Evolutionary conservation across 2,113 vertebrate species (phyloP).

Genomic region (human (Homo sapiens)): DNA sequence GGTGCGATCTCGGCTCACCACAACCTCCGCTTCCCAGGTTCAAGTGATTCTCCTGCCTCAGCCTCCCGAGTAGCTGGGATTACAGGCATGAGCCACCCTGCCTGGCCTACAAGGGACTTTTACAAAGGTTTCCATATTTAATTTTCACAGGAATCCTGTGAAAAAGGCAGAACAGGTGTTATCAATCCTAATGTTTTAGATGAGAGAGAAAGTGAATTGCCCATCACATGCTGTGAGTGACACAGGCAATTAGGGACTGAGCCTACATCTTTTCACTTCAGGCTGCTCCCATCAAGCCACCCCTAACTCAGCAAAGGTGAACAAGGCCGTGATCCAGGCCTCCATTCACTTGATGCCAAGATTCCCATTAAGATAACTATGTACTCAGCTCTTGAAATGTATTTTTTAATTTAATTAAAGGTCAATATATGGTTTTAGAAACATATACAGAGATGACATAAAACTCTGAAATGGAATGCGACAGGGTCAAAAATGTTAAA

Average conservation of each 20-base stretch:
- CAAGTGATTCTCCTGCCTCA: too few relatives aligned
- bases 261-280: not conserved
- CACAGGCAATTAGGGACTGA: not conserved
- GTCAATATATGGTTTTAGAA: not conserved
- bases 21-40: too few relatives aligned
- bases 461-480: not conserved
- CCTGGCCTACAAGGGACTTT: not conserved
- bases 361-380: not conserved
- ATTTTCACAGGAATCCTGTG: conserved; percentile 27
- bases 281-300: not conserved
- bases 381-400: not conserved
- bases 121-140: conserved; percentile 22
- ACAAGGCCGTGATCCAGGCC: not conserved
- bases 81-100: too few relatives aligned
- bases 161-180: not conserved
- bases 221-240: not conserved
- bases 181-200: not conserved
- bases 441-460: not conserved
- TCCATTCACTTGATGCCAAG: not conserved
- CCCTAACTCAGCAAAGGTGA: not conserved
- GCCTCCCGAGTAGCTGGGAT: too few relatives aligned
- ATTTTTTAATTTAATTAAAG: not conserved
- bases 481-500: not conserved
- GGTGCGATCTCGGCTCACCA: too few relatives aligned
- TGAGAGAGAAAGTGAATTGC: not conserved